phyloP scores from a whole-genome alignment of 2,888 invertebrate species.

The Andrena trimmerana region DNA sequence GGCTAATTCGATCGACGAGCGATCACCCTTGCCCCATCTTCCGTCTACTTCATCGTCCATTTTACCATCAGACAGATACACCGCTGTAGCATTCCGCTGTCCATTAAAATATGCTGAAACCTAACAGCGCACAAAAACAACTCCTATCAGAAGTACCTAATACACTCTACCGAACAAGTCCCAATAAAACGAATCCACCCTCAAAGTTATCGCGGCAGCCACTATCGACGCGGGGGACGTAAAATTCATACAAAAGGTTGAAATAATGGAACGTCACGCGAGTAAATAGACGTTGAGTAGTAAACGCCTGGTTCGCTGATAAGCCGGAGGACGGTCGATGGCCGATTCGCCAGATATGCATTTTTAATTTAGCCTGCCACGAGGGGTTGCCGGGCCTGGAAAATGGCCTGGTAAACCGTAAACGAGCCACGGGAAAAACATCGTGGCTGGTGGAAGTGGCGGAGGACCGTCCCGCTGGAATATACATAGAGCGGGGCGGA shows the following conservation, averaged over 20 bases:
- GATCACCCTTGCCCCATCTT: neutral
- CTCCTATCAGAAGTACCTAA: neutral
- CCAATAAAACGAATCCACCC: slow-evolving; percentile 19
- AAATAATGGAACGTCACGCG: slow-evolving; percentile 52
- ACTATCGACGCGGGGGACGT: neutral
- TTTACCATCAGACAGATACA: too few species aligned
- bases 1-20: slow-evolving; percentile 13
- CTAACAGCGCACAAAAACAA: neutral
- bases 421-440: slow-evolving; percentile 44
- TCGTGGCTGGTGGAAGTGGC: neutral
- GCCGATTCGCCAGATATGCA: slow-evolving; percentile 44
- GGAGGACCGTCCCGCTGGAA: neutral
- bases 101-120: neutral
- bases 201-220: slow-evolving; percentile 12
- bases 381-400: neutral
- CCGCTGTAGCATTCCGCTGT: too few species aligned
- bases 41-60: neutral
- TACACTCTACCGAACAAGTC: neutral
- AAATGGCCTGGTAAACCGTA: neutral
- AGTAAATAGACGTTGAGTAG: slow-evolving; percentile 30
- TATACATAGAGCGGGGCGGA: neutral
- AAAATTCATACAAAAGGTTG: slow-evolving; percentile 14
- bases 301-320: slow-evolving; percentile 50
- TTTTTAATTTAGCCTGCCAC: slow-evolving; percentile 43
- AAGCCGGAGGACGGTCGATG: slow-evolving; percentile 48